These are phyloP conservation scores for Carassius carassius DNA, from an alignment of 2,113 vertebrate species.

Conservation along the genomic window DNA sequence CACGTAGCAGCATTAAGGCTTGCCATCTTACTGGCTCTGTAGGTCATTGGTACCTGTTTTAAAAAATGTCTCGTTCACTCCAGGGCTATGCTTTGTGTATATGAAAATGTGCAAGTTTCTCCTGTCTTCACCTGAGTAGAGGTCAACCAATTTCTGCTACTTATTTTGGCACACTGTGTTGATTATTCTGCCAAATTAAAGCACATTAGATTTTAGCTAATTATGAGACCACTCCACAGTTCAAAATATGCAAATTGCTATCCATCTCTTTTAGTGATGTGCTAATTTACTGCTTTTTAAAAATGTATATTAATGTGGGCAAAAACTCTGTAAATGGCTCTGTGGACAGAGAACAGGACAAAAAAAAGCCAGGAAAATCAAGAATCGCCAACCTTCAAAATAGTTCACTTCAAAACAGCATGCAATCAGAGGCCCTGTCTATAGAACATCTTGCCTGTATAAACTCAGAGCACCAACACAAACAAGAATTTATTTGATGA, in stretches of 20 bases:
- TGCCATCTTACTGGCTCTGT: slow-evolving; percentile 28
- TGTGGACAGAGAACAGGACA: slow-evolving; percentile 65
- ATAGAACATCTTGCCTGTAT: slow-evolving; percentile 23
- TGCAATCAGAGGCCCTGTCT: slow-evolving; percentile 31
- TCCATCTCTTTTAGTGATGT: slow-evolving; percentile 73
- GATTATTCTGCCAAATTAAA: slow-evolving; percentile 72
- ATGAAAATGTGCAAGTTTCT: slow-evolving; percentile 53
- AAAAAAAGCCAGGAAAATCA: slow-evolving; percentile 41
- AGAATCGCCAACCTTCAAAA: slow-evolving; percentile 36
- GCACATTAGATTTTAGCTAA: slow-evolving; percentile 58
- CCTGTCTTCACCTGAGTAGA: slow-evolving; percentile 59
- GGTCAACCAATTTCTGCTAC: slow-evolving; percentile 63
- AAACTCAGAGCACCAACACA: slow-evolving; percentile 12
- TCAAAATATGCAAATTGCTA: slow-evolving; percentile 59
- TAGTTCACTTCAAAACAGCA: slow-evolving; percentile 42
- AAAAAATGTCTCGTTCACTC: slow-evolving; percentile 40
- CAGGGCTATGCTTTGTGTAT: slow-evolving; percentile 37
- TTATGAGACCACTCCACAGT: slow-evolving; percentile 64
- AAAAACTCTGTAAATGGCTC: slow-evolving; percentile 70
- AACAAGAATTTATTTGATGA: slow-evolving; percentile 42
- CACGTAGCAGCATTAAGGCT: slow-evolving; percentile 47
- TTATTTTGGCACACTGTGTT: slow-evolving; percentile 68
- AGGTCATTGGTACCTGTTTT: slow-evolving; percentile 41
- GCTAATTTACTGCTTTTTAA: slow-evolving; percentile 64
- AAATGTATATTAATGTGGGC: slow-evolving; percentile 71